A percentile compares a stretch with the other conserved stretches of the same genome.
These are phyloP conservation scores for Tympanuchus pallidicinctus DNA, from an alignment of 2,113 vertebrate genomes.

Conservation along the genomic window DNA sequence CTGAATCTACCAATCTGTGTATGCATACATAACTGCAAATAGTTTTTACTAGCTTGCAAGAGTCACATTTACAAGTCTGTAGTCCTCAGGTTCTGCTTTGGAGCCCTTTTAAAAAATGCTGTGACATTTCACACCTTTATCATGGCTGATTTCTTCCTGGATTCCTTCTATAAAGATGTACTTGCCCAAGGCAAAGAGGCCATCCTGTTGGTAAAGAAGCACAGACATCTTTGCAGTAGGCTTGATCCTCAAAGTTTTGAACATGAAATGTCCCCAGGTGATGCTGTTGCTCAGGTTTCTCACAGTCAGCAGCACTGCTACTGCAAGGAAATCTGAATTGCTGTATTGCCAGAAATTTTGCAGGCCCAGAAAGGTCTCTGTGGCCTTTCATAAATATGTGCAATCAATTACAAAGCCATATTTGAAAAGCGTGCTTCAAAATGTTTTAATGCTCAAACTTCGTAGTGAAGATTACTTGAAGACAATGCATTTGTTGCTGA, in stretches of 20 bases:
- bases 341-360: fast-evolving
- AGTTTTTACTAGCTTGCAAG: neutral
- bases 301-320: fast-evolving
- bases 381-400: neutral
- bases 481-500: neutral
- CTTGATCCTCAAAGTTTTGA: neutral
- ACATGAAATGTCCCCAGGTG: neutral
- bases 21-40: neutral
- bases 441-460: neutral
- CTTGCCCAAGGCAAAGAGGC: slow-evolving; percentile 11
- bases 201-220: neutral
- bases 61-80: neutral
- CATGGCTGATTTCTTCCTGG: neutral
- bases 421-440: neutral
- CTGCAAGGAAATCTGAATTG: neutral
- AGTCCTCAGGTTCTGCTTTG: neutral
- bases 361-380: neutral
- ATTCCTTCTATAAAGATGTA: neutral
- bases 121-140: neutral
- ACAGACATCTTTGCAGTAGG: neutral
- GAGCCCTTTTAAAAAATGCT: neutral
- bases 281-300: neutral
- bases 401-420: neutral
- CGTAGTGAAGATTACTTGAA: neutral
- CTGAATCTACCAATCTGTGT: neutral